Conservation (phyloP, 2,797 vertebrate genomes). For the Apogon talboti region DNA sequence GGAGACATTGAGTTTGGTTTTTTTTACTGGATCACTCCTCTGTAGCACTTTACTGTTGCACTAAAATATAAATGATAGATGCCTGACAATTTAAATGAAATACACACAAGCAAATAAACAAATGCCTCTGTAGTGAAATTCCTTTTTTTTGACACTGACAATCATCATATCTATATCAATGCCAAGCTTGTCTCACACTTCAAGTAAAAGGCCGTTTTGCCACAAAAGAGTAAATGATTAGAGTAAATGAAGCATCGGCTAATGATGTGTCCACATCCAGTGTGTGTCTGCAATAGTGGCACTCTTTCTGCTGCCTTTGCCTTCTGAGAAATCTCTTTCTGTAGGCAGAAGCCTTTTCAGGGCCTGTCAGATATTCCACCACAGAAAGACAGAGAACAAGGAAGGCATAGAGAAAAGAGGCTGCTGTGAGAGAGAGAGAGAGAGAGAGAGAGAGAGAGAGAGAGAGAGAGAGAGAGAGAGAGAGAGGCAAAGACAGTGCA, state of each 20-base stretch:
- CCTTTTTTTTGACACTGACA: too few relatives aligned
- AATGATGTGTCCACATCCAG: constrained; percentile 2
- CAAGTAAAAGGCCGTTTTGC: constrained; percentile 6
- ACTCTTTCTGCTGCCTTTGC: constrained; percentile 46
- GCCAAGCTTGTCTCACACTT: neutral
- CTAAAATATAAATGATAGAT: neutral
- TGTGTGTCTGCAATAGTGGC: constrained; percentile 24
- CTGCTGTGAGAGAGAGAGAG: constrained; percentile 32
- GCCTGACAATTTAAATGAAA: neutral
- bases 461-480: constrained; percentile 24
- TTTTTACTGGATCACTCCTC: constrained; percentile 16
- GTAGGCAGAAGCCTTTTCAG: constrained; percentile 60
- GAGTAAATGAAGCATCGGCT: constrained; percentile 33
- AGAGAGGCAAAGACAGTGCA: constrained; percentile 51
- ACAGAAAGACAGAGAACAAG: constrained; percentile 73
- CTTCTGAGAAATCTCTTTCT: constrained; percentile 58
- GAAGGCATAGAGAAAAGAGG: constrained; percentile 62
- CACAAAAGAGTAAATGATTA: constrained; percentile 23
- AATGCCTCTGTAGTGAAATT: neutral
- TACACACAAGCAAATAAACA: neutral
- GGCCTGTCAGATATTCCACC: constrained; percentile 70
- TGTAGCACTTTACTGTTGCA: too few relatives aligned
- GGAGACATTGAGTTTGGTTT: constrained; percentile 4
- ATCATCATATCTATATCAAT: too few relatives aligned
- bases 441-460: constrained; percentile 12